Base-by-base conservation (phyloP, 2,113 vertebrate species). In the Epinephelus cyanopodus region DNA sequence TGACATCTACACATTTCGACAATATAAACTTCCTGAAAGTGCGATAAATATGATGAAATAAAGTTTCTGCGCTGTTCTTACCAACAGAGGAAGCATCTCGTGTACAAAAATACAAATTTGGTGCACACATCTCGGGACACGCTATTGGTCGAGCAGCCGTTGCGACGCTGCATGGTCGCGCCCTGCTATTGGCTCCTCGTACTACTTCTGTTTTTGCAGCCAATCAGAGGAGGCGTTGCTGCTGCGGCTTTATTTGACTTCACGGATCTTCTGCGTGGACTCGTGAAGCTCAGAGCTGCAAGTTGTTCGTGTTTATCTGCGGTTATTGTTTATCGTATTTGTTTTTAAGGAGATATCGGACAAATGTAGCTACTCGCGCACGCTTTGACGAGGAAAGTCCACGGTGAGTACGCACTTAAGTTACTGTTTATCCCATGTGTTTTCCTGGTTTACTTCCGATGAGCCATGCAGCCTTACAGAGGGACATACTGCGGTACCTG, bases 231-330 rank as follows among this genome's bases (percentile, higher is more conserved):
- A 27, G 0, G 15, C 1, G 33, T 94, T 93, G 74, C 68, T 91
- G 29, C 67, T 77, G 69, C 75, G 10, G 95, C 94, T 87, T 95
- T 95, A 93, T 96, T 96, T 95, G 95, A 96, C 90, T 96, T 93
- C 17, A 37, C 5, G 29, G 33, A 69, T 37, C 48, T 56, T 7
- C 72, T 29, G 15, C 27, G 1, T 25, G 65, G 37, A 57, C 33
- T 29, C 71, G 18, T 65, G 84, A 90, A 90, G 78, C 11, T 1
- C 4, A 9, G 47, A 17, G 6, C 66, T 45, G 39, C 14, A 47
- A 66, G 15, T 66, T 39, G 0, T 18, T 10, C 19, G 9, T 50
- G 27, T 81, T 70, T 47, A 13, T 68, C 37, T 11, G 11, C 18
- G 56, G 27, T 73, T 67, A 21, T 1, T 27, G 4, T 56, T 74